Conservation (phyloP, 2,888 invertebrate genomes). For the Chrysomela aeneicollis region DNA sequence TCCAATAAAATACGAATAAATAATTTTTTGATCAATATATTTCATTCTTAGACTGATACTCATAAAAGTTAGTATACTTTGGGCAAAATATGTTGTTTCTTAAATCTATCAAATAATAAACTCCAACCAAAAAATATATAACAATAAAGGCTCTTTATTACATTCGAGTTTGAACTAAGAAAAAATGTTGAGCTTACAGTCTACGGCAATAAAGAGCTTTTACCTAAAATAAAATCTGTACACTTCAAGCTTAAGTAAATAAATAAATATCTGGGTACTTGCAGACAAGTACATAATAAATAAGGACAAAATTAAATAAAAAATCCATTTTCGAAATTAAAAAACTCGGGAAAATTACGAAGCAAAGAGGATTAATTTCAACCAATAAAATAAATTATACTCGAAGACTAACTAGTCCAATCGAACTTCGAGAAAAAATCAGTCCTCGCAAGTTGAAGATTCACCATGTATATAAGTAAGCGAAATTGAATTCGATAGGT, state of each 20-base stretch:
- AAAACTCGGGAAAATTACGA: conserved; percentile 31
- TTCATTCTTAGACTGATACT: conserved; percentile 46
- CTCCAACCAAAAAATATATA: conserved; percentile 53
- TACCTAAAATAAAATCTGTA: conserved; percentile 48
- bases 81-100: conserved; percentile 51
- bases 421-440: neutral
- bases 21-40: conserved; percentile 46
- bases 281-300: conserved; percentile 49
- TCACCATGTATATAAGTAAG: too few species aligned
- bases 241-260: conserved; percentile 50
- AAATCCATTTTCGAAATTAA: conserved; percentile 26
- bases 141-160: conserved; percentile 53
- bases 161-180: conserved; percentile 37
- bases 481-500: too few species aligned
- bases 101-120: conserved; percentile 48
- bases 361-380: conserved; percentile 37
- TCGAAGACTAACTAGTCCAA: neutral
- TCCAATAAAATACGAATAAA: conserved; percentile 23
- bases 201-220: conserved; percentile 47
- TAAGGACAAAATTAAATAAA: conserved; percentile 29
- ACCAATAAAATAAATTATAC: conserved; percentile 31
- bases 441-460: neutral
- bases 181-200: conserved; percentile 42
- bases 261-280: conserved; percentile 52
- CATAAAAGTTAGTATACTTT: conserved; percentile 55